phyloP scores from a whole-genome alignment of 2,797 vertebrate species.

The Crocodylus rhombifer region DNA sequence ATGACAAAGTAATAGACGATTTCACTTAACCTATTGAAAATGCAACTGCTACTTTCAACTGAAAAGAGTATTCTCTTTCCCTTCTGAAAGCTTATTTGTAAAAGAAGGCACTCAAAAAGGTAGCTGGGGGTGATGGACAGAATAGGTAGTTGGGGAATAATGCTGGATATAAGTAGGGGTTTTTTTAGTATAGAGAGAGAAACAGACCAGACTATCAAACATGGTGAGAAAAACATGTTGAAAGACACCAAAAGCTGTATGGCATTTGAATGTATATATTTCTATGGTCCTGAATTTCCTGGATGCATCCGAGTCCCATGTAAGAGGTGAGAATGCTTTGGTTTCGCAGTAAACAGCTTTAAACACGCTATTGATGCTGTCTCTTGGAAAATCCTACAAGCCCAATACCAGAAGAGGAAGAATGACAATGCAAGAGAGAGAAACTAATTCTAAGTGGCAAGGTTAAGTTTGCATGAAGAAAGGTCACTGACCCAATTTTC shows the following conservation, averaged over 20 bases:
- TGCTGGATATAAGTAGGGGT: background rate
- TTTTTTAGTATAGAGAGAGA: background rate
- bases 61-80: background rate
- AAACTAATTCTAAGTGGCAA: background rate
- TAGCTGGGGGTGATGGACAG: background rate
- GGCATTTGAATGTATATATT: background rate
- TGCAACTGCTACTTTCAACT: background rate
- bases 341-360: background rate
- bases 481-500: background rate
- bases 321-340: background rate
- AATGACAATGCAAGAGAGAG: background rate
- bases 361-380: background rate
- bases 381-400: background rate
- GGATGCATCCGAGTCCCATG: background rate
- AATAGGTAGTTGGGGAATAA: background rate
- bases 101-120: background rate
- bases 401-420: background rate
- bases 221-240: background rate
- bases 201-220: background rate
- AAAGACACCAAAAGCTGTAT: background rate
- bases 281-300: background rate
- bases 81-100: background rate
- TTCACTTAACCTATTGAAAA: background rate
- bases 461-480: background rate
- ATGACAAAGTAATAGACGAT: background rate